A percentile compares a stretch with the other conserved stretches of the same genome.
Conservation (phyloP, 2,797 vertebrate genomes). For the Semaprochilodus insignis region DNA sequence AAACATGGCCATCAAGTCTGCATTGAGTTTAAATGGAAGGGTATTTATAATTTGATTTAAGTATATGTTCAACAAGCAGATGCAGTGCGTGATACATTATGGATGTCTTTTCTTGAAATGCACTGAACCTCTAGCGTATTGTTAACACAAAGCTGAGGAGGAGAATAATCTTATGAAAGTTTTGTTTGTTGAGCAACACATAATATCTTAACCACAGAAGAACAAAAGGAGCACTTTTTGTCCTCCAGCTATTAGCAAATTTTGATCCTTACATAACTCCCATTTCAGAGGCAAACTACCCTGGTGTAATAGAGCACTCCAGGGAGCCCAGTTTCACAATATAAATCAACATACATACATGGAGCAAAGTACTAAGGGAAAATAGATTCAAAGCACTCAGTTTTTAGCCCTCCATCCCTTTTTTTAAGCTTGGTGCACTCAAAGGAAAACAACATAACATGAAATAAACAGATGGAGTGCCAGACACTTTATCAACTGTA, state of each 20-base stretch:
- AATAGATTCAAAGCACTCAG: conserved; percentile 67
- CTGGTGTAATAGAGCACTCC: neutral
- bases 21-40: neutral
- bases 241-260: conserved; percentile 37
- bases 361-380: conserved; percentile 63
- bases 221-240: neutral
- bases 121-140: neutral
- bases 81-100: neutral
- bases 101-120: neutral
- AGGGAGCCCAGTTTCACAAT: conserved; percentile 23
- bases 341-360: conserved; percentile 32
- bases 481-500: neutral
- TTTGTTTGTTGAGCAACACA: conserved; percentile 4
- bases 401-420: neutral
- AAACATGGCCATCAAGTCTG: neutral
- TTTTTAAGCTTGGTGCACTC: conserved; percentile 61
- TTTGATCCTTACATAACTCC: conserved; percentile 48
- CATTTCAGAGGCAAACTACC: conserved; percentile 21
- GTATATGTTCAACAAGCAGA: neutral
- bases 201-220: neutral
- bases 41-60: neutral
- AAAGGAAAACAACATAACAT: conserved; percentile 36
- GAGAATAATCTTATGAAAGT: neutral
- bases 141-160: neutral
- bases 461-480: neutral